Conservation (phyloP, 2,888 invertebrate genomes). For the Poecilobothrus nobilitatus region DNA sequence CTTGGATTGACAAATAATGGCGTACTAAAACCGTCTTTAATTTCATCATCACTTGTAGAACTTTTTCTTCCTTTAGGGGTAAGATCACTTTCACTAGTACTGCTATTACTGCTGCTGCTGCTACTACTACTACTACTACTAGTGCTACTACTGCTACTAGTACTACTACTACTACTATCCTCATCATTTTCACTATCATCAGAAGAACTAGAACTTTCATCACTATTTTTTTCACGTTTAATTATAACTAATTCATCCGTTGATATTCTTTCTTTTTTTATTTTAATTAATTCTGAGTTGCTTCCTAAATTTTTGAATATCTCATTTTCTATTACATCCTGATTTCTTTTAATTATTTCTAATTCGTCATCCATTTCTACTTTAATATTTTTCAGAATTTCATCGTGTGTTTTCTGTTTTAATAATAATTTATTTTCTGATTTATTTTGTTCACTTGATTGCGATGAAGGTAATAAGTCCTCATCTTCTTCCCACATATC, state of each 20-base stretch:
- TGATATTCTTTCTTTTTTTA: not conserved
- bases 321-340: conserved; percentile 4
- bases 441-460: not conserved
- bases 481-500: conserved; percentile 43
- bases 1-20: conserved; percentile 31
- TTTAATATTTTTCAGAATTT: conserved; percentile 7
- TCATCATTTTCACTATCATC: not conserved
- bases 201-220: not conserved
- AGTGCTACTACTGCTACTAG: not conserved
- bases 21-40: conserved; percentile 27
- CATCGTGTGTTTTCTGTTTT: not conserved
- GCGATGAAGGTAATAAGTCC: conserved; percentile 10
- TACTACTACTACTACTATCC: not conserved
- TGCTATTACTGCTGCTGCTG: not conserved
- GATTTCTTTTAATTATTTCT: not conserved
- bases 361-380: not conserved
- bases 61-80: not conserved
- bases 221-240: not conserved
- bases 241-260: not conserved
- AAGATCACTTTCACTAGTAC: not conserved
- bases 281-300: not conserved
- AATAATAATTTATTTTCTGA: not conserved
- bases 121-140: not conserved
- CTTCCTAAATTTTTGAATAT: not conserved
- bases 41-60: conserved; percentile 10